phyloP scores from a whole-genome alignment of 2,113 vertebrate species.

The Rattus norvegicus region DNA sequence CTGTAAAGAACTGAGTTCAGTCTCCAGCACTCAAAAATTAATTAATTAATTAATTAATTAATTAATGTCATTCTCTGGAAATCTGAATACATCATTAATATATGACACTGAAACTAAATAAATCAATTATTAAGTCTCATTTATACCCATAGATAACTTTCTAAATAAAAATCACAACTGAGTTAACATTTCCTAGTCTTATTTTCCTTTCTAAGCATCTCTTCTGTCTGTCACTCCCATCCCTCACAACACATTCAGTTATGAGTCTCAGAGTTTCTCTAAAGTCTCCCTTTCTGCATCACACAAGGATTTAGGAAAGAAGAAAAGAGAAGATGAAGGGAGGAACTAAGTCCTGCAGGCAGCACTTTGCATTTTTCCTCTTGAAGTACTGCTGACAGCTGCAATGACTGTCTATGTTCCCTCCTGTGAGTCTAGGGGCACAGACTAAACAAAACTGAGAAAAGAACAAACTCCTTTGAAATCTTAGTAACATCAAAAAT shows the following conservation, averaged over 20 bases:
- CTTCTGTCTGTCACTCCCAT: not conserved
- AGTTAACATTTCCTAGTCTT: too few relatives aligned
- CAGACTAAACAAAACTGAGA: not conserved
- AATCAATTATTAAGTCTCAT: not conserved
- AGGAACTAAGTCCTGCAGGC: not conserved
- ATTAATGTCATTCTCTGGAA: not conserved
- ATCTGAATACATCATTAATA: not conserved
- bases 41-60: too few relatives aligned
- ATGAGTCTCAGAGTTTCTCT: not conserved
- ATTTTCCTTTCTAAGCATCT: not conserved
- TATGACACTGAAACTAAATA: not conserved
- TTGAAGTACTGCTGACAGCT: not conserved
- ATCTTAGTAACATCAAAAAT: not conserved
- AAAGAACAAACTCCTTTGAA: not conserved
- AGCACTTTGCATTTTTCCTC: not conserved
- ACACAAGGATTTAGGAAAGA: not conserved
- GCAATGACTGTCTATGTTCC: accelerated
- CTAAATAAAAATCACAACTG: not conserved
- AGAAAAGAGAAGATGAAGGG: not conserved
- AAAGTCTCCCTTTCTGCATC: not conserved
- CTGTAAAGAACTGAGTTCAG: not conserved
- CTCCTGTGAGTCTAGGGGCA: too few relatives aligned
- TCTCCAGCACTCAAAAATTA: not conserved
- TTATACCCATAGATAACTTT: not conserved
- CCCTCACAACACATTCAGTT: not conserved